Percentiles rank a stretch among this genome's conserved stretches.
These are phyloP conservation scores for Loripinus fragilis DNA, from an alignment of 2,888 invertebrate genomes.

Conservation along the genomic window DNA sequence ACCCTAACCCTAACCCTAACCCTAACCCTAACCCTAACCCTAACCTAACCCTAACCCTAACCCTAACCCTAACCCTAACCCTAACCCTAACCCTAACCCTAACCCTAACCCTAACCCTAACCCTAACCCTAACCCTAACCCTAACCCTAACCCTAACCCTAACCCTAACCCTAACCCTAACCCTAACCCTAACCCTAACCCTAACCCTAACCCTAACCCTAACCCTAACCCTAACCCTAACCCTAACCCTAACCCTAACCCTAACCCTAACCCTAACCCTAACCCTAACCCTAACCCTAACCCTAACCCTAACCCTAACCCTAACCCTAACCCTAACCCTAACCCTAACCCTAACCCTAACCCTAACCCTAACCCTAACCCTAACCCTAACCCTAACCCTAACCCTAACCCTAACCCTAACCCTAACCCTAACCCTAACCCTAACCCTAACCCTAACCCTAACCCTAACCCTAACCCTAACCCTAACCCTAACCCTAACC, in stretches of 20 bases:
- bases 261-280: conserved; percentile 30
- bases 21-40: conserved; percentile 22
- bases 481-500: conserved; percentile 51
- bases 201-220: conserved; percentile 26
- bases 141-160: conserved; percentile 34
- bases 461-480: conserved; percentile 56
- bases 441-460: conserved; percentile 35
- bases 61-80: conserved; percentile 33
- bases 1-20: conserved; percentile 30
- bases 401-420: conserved; percentile 36
- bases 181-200: conserved; percentile 16
- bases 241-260: conserved; percentile 25
- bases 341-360: conserved; percentile 34
- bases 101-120: conserved; percentile 48
- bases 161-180: conserved; percentile 16
- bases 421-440: conserved; percentile 33
- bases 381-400: conserved; percentile 35
- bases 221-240: conserved; percentile 27
- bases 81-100: conserved; percentile 38
- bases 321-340: conserved; percentile 24
- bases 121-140: conserved; percentile 44
- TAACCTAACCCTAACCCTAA: conserved; percentile 5
- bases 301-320: conserved; percentile 20
- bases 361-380: conserved; percentile 28
- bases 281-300: conserved; percentile 23